Evolutionary conservation across 2,797 vertebrate genomes (phyloP), one percentile per base, ranked within the genome.

Genomic region (Onychomys leucogaster): DNA sequence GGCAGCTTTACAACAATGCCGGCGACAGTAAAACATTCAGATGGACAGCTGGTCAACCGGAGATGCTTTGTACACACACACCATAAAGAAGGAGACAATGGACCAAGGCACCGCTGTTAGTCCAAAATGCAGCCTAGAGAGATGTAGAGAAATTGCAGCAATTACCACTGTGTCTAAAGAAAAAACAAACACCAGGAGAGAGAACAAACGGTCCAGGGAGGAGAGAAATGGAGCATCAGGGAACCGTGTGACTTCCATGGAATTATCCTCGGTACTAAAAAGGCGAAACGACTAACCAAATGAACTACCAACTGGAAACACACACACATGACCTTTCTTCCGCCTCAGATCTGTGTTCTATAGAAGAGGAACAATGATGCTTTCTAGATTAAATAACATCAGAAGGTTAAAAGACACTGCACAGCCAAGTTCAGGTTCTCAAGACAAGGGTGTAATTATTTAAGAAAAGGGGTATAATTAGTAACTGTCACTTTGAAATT

Each of bases 141-240:
- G 8, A 75, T 65, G 75, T 87, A 75, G 76, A 89, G 17, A 88
- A 77, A 91, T 4, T 67, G 12, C 37, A 76, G n/a, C 25, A 84
- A 73, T 85, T 82, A 89, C 67, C 63, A 41, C 41, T 75, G 25
- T 49, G 11, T 88, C 87, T 94, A 91, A 94, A 61, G 76, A 75
- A 88, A 87, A 83, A 59, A 78, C 69, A 86, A 32, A 78, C 55
- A n/a, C 27, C 52, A 88, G 65, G 25, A 75, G 11, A 29, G 19
- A 12, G 8, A 34, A 52, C 6, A 61, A 16, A 85, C 61, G 23
- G 37, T 65, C 23, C 16, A 88, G n/a, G 1, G 32, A 19, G 75
- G 76, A 76, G 29, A 86, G 34, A 92, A 86, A 4, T 90, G 46
- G 59, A 95, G 81, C 69, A 61, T 75, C 59, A 57, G 14, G 8